phyloP scores from a whole-genome alignment of 2,888 invertebrate genomes.

The Cheilosia vernalis region DNA sequence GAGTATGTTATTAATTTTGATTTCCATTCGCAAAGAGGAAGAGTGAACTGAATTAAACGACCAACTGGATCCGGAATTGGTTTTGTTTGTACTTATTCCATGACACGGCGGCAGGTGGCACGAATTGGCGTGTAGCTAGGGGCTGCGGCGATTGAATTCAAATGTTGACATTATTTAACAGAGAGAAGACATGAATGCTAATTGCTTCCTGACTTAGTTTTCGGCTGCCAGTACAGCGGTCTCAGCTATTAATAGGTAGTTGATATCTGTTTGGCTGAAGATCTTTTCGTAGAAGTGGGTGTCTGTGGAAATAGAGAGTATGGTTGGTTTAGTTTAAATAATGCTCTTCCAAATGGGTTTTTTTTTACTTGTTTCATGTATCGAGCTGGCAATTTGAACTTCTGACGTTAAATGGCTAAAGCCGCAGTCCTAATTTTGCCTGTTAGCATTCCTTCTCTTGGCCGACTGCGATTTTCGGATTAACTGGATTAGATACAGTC shows the following conservation, averaged over 20 bases:
- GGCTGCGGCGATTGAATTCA: constrained; percentile 24
- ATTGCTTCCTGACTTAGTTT: background rate
- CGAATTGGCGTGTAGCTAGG: constrained; percentile 9
- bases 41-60: background rate
- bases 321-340: too few species aligned
- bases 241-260: background rate
- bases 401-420: too few species aligned
- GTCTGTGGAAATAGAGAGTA: background rate
- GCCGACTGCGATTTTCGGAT: too few species aligned
- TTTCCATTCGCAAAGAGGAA: background rate
- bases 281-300: background rate
- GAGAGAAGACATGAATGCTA: constrained; percentile 31
- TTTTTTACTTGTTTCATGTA: too few species aligned
- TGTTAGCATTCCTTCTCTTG: too few species aligned
- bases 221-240: background rate
- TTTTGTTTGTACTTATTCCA: constrained; percentile 4
- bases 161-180: constrained; percentile 39
- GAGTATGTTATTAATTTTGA: background rate
- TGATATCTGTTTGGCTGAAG: background rate
- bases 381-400: too few species aligned
- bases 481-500: too few species aligned
- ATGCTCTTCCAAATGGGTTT: too few species aligned
- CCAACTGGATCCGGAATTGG: background rate
- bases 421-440: too few species aligned
- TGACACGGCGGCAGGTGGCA: constrained; percentile 29